These are phyloP conservation scores for Drosophila saltans DNA, from an alignment of 1,140 invertebrate genomes.

Conservation along the genomic window DNA sequence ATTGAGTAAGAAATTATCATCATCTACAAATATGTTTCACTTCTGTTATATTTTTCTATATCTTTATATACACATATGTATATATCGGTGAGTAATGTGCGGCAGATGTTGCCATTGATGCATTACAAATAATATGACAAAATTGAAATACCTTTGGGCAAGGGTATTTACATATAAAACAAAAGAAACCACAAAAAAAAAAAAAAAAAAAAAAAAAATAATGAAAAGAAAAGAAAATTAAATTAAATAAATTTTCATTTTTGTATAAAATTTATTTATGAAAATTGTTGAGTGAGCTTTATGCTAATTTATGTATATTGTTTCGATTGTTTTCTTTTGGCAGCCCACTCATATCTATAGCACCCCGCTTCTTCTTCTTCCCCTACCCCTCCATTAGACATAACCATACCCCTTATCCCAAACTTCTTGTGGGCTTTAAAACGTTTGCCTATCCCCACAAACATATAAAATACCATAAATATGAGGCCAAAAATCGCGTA, in stretches of 20 bases:
- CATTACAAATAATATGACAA: not conserved
- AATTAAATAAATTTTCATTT: conserved; percentile 48
- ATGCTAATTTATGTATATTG: conserved; percentile 73
- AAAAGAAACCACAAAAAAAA: conserved; percentile 16
- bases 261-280: conserved; percentile 53
- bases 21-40: no score
- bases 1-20: no score
- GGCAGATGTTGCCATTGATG: not conserved
- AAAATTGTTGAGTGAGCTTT: conserved; percentile 72
- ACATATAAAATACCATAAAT: conserved; percentile 66
- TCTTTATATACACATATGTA: not conserved
- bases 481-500: conserved; percentile 62
- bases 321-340: conserved; percentile 37
- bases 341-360: conserved; percentile 35
- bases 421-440: no score
- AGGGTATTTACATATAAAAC: conserved; percentile 34
- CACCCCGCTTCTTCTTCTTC: no score
- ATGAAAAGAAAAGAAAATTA: not conserved
- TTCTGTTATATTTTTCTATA: not conserved
- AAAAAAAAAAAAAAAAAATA: no score
- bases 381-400: no score
- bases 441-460: conserved; percentile 44
- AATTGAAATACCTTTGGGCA: conserved; percentile 4
- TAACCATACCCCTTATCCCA: not conserved
- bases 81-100: not conserved